These are phyloP conservation scores for Alligator sinensis DNA, from an alignment of 2,113 vertebrate species.

Conservation along the genomic window DNA sequence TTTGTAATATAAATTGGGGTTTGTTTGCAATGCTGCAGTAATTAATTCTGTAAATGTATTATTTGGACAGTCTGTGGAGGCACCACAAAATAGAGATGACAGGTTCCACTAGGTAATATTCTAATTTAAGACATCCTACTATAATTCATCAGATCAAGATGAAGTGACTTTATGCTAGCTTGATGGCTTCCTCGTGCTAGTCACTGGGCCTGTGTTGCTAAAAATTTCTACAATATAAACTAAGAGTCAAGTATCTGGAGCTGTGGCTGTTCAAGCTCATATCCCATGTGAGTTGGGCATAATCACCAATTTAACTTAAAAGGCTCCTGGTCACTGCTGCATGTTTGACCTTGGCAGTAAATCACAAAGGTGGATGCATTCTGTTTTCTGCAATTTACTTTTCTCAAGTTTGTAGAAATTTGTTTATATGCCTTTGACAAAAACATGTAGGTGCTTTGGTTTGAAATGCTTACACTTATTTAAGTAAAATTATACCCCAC, in stretches of 20 bases:
- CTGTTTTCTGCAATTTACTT: background rate
- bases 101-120: no score
- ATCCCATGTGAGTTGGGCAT: background rate
- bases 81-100: no score
- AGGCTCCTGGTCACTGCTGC: background rate
- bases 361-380: background rate
- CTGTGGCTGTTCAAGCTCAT: background rate
- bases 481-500: background rate
- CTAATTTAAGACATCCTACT: no score
- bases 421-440: background rate
- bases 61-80: no score
- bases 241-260: no score
- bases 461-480: background rate
- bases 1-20: no score
- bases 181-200: no score
- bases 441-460: background rate
- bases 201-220: background rate
- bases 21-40: background rate
- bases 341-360: background rate
- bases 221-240: background rate
- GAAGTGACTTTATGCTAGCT: accelerated
- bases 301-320: background rate
- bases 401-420: background rate
- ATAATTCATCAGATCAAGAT: accelerated
- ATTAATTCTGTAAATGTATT: no score